phyloP scores from a whole-genome alignment of 2,797 vertebrate genomes.

The Labeo calbasu region DNA sequence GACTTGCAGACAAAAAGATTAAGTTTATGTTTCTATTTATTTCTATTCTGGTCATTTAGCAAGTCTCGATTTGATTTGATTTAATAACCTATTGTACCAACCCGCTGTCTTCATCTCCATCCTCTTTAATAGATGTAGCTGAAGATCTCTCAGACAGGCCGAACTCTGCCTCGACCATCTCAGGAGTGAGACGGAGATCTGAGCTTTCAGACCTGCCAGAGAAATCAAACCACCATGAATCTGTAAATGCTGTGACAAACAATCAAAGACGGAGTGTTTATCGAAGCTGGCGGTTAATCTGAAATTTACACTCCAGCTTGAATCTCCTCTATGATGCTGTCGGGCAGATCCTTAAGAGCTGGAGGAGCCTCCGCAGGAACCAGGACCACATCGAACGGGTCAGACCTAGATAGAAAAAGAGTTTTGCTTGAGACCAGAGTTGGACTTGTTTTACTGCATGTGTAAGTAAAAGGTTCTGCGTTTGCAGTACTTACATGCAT shows the following conservation, averaged over 20 bases:
- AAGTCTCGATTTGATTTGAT: background rate
- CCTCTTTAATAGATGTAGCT: slow-evolving; percentile 33
- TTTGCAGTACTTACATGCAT: slow-evolving; percentile 74
- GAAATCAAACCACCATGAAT: background rate
- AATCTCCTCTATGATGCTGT: slow-evolving; percentile 57
- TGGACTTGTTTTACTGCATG: slow-evolving; percentile 4
- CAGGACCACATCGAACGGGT: slow-evolving; percentile 66
- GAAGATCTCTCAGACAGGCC: slow-evolving; percentile 45
- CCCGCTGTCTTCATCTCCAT: slow-evolving; percentile 47
- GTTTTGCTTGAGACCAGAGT: background rate
- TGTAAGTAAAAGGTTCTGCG: slow-evolving; percentile 19
- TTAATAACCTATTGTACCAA: slow-evolving; percentile 22
- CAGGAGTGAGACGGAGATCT: slow-evolving; percentile 69
- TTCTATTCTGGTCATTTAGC: background rate
- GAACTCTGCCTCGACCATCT: slow-evolving; percentile 76
- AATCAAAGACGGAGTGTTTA: background rate
- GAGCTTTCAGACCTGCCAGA: slow-evolving; percentile 64
- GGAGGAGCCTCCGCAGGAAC: slow-evolving; percentile 68
- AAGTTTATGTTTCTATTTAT: background rate
- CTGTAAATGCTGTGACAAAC: background rate
- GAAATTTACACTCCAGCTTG: slow-evolving; percentile 67
- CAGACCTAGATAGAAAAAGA: slow-evolving; percentile 62
- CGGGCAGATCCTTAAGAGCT: slow-evolving; percentile 63
- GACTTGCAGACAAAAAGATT: slow-evolving; percentile 2
- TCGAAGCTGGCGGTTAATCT: background rate